Conservation (phyloP, 92 coral and sea anemone genomes). For the Phenganax marumi region DNA sequence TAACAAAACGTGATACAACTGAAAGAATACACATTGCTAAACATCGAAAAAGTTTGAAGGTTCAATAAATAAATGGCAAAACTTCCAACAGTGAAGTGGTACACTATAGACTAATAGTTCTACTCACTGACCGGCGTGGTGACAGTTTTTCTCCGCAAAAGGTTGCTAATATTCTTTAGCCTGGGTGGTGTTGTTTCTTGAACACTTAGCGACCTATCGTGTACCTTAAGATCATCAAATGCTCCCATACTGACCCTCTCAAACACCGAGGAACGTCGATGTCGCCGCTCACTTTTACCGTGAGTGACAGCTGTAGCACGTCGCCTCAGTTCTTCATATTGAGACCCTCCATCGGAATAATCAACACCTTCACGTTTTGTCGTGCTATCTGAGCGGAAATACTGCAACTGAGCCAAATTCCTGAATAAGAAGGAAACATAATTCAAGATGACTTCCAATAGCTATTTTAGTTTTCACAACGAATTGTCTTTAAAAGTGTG, state of each 20-base stretch:
- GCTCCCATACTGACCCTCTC: constrained; percentile 35
- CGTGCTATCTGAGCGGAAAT: background rate
- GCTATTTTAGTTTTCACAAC: no score
- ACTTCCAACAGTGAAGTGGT: no score
- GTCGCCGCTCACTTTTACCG: constrained; percentile 14
- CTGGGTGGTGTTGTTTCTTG: background rate
- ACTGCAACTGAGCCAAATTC: constrained; percentile 28
- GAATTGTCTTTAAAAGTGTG: no score
- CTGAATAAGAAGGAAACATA: background rate
- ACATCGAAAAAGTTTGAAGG: no score
- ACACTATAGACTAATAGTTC: no score
- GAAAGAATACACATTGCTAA: no score
- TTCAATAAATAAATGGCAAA: no score
- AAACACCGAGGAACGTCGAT: constrained; percentile 31
- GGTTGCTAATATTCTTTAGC: background rate
- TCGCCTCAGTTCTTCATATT: background rate
- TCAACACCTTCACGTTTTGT: background rate
- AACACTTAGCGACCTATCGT: background rate
- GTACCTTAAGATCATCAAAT: constrained; percentile 13
- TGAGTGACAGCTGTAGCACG: constrained; percentile 11
- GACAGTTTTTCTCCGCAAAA: background rate
- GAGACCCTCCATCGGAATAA: background rate
- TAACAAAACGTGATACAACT: no score
- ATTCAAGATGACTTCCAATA: background rate
- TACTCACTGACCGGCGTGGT: background rate